Conservation (phyloP, 2,888 invertebrate species). For the Galeopsomyia nigrocyanea region DNA sequence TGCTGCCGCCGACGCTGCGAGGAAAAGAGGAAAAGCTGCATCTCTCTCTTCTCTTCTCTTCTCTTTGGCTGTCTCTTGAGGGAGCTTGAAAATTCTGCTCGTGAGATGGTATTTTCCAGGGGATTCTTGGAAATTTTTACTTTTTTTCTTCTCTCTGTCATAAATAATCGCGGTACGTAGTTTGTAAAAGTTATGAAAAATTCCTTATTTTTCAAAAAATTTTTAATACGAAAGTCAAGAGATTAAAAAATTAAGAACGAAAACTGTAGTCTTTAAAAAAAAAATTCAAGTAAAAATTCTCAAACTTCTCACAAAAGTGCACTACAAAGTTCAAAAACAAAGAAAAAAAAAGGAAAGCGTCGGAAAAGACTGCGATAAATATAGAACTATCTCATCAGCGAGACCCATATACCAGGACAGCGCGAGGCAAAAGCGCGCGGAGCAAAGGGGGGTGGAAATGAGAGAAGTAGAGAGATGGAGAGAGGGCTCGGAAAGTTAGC, state of each 20-base stretch:
- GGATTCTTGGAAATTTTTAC: slow-evolving; percentile 9
- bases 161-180: no score
- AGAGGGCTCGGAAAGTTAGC: slow-evolving; percentile 19
- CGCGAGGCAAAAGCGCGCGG: not conserved
- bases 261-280: no score
- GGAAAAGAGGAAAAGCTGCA: not conserved
- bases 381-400: slow-evolving; percentile 41
- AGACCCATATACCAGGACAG: slow-evolving; percentile 24
- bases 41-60: not conserved
- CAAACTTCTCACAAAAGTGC: no score
- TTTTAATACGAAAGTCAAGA: no score
- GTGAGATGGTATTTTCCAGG: not conserved
- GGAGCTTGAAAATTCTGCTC: not conserved
- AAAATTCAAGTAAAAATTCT: no score
- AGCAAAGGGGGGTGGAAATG: not conserved
- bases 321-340: not conserved
- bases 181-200: no score
- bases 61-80: slow-evolving; percentile 16
- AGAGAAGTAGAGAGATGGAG: slow-evolving; percentile 6
- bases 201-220: no score
- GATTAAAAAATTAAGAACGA: no score
- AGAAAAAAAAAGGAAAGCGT: slow-evolving; percentile 8
- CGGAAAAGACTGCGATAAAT: not conserved
- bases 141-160: not conserved
- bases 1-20: slow-evolving; percentile 25